Base-by-base conservation (phyloP, 2,888 invertebrate genomes). In the Sycophila texana region DNA sequence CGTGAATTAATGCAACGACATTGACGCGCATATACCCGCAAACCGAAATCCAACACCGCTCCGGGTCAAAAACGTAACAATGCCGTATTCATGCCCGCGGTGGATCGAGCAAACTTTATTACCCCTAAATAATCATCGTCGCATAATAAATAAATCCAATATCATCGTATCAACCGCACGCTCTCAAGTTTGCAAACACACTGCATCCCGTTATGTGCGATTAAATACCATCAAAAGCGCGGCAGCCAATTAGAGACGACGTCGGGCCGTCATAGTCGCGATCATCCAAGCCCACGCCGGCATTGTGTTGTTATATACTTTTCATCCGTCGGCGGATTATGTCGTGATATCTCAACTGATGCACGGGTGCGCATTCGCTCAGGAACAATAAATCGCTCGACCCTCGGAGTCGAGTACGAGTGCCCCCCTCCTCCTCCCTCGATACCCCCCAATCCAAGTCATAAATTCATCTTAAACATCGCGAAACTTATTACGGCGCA, bases 381-480 rank as follows among this genome's bases (percentile, higher is more conserved):
- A 61, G 55, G 12, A 49, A 22, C 4, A 13, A 22, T 49, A 63
- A 47, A 13, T 63, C 47, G 22, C n/a, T 39, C 63, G 16, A 26
- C 39, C 20, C 39, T 7, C 39, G 39, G 39, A 39, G 39, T 39
- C 39, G 39, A 39, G 39, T 39, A n/a, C 53, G 13, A 26, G 26
- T 39, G 12, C 39, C 10, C 12, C 13, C 49, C 12, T 47, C 47
- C 14, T 30, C 63, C 55, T 26, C 58, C 58, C 14, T 66, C 13
- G 13, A 2, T 4, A 13, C 68, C n/a, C 7, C 5, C n/a, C 26
- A 30, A 39, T 4, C 26, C n/a, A n/a, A 13, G 22, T 26, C 12
- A 67, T 73, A 72, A 77, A 67, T 77, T 77, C 30, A 67, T 72
- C 67, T 77, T 73, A 72, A 68, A 61, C 49, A 18, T 53, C 60